Conservation (phyloP, 1,140 invertebrate genomes). For the Drosophila azteca region DNA sequence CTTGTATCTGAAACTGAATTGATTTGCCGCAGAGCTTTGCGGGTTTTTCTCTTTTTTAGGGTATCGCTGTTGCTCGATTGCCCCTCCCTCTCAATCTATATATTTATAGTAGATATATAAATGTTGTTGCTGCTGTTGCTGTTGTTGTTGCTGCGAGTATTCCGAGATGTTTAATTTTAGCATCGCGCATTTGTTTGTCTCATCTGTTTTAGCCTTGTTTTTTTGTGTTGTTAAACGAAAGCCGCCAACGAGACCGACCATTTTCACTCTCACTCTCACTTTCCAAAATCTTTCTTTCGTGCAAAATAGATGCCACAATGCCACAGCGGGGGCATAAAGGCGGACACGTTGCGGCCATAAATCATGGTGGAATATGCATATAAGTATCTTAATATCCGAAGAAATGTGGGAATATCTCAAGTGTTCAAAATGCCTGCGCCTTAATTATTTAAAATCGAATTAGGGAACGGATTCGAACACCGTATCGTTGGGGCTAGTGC, state of each 20-base stretch:
- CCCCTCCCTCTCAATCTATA: neutral
- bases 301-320: neutral
- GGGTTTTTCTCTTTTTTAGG: neutral
- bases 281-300: slow-evolving; percentile 45
- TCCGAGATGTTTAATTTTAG: slow-evolving; percentile 57
- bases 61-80: slow-evolving; percentile 7
- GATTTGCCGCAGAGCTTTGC: neutral
- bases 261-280: slow-evolving; percentile 50
- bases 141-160: slow-evolving; percentile 12
- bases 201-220: slow-evolving; percentile 17
- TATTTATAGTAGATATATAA: slow-evolving; percentile 12
- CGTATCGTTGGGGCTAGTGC: too few relatives aligned
- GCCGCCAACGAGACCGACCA: slow-evolving; percentile 35
- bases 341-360: slow-evolving; percentile 65
- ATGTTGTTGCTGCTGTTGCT: slow-evolving; percentile 45
- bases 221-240: slow-evolving; percentile 49
- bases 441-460: slow-evolving; percentile 1
- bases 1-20: neutral
- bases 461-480: too few relatives aligned
- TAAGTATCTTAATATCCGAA: too few relatives aligned
- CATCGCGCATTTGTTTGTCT: slow-evolving; percentile 35
- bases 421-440: neutral
- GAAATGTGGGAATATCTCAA: slow-evolving; percentile 16
- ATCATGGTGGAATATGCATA: slow-evolving; percentile 50
- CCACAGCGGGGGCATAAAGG: slow-evolving; percentile 41